phyloP scores from a whole-genome alignment of 2,888 invertebrate species.

The Thymelicus acteon region DNA sequence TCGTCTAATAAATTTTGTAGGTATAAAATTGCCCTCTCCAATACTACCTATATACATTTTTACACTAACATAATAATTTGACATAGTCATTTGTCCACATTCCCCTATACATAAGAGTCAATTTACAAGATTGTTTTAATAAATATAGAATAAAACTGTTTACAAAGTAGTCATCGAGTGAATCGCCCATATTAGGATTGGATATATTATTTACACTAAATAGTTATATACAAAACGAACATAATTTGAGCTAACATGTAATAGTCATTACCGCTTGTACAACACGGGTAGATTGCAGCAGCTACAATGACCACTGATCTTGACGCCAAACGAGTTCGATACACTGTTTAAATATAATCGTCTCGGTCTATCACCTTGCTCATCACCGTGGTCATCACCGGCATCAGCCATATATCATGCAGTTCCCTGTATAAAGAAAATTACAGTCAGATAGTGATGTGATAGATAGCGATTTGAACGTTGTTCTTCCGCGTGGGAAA shows the following conservation, averaged over 20 bases:
- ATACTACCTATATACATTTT: conserved; percentile 2
- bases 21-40: conserved; percentile 8
- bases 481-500: no score
- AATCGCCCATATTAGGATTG: background rate
- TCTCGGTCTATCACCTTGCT: background rate
- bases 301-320: background rate
- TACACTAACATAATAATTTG: background rate
- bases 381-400: background rate
- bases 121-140: conserved; percentile 7
- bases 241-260: background rate
- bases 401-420: conserved; percentile 15
- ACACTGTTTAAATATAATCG: conserved; percentile 1
- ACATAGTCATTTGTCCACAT: conserved; percentile 3
- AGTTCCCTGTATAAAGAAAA: conserved; percentile 3
- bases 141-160: conserved; percentile 2
- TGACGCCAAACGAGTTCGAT: background rate
- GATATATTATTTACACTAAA: conserved; percentile 1
- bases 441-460: background rate
- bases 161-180: background rate
- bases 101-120: conserved; percentile 8
- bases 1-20: background rate
- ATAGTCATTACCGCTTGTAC: background rate
- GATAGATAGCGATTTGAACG: no score
- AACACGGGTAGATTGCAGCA: conserved; percentile 18
- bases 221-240: background rate